Conservation (phyloP, 2,888 invertebrate species). For the Leptogaster cylindrica region DNA sequence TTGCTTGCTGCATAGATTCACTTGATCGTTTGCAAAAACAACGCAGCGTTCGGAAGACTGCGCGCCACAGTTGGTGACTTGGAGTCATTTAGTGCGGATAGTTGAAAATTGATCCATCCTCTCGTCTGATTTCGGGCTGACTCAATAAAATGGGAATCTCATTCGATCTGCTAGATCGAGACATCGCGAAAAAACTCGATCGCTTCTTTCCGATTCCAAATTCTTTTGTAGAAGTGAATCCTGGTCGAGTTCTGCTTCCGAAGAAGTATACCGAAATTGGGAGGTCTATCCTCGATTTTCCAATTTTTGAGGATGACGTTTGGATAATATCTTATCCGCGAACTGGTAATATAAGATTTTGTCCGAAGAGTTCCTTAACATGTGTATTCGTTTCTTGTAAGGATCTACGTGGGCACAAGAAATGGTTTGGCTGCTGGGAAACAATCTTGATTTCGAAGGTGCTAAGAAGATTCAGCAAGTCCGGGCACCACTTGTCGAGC, state of each 20-base stretch:
- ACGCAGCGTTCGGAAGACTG: neutral
- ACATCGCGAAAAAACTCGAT: constrained; percentile 68
- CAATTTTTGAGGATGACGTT: constrained; percentile 77
- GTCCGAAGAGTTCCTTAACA: neutral
- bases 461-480: constrained; percentile 66
- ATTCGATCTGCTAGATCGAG: constrained; percentile 69
- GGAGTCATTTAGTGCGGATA: constrained; percentile 1
- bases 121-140: neutral
- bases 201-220: constrained; percentile 72
- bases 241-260: constrained; percentile 74
- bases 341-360: constrained; percentile 69
- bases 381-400: constrained; percentile 53
- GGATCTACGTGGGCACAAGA: constrained; percentile 94
- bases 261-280: constrained; percentile 72
- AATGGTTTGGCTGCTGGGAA: constrained; percentile 89
- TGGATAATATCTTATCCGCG: constrained; percentile 90
- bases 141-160: constrained; percentile 50
- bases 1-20: neutral
- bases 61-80: neutral
- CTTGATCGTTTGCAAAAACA: constrained; percentile 8
- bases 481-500: constrained; percentile 78
- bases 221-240: constrained; percentile 75
- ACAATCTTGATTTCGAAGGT: constrained; percentile 77
- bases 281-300: constrained; percentile 73
- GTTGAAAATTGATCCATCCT: neutral